phyloP scores from a whole-genome alignment of 2,888 invertebrate genomes.

The Nomada fabriciana region DNA sequence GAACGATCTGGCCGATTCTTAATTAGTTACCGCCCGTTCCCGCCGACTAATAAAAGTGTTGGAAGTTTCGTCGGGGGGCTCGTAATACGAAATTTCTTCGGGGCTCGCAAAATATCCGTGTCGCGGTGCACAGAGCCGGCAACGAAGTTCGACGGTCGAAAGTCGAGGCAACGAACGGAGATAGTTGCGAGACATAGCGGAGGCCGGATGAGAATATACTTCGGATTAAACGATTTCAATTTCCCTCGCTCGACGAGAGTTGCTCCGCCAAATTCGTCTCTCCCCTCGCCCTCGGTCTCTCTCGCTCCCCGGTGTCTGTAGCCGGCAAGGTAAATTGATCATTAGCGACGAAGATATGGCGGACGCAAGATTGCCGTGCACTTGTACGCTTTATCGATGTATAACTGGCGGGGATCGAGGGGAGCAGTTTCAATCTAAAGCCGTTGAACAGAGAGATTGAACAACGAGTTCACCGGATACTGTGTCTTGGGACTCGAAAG shows the following conservation, averaged over 20 bases:
- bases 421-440: slow-evolving; percentile 37
- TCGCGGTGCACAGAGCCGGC: slow-evolving; percentile 2
- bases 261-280: slow-evolving; percentile 45
- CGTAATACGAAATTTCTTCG: slow-evolving; percentile 38
- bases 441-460: slow-evolving; percentile 29
- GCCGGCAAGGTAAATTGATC: slow-evolving; percentile 53
- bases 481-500: background rate
- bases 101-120: slow-evolving; percentile 12
- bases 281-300: background rate
- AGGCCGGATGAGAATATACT: slow-evolving; percentile 49
- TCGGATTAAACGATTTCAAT: slow-evolving; percentile 64
- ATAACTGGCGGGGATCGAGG: slow-evolving; percentile 6
- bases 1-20: slow-evolving; percentile 36
- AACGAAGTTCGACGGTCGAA: slow-evolving; percentile 36
- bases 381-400: slow-evolving; percentile 37
- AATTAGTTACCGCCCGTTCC: slow-evolving; percentile 42
- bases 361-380: slow-evolving; percentile 32
- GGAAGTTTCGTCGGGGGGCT: slow-evolving; percentile 29
- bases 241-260: slow-evolving; percentile 23
- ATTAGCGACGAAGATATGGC: slow-evolving; percentile 49
- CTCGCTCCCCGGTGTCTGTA: slow-evolving; percentile 7
- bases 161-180: slow-evolving; percentile 33
- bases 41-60: slow-evolving; percentile 40
- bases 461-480: background rate
- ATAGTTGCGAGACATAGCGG: slow-evolving; percentile 38